Percentiles rank a stretch among this genome's conserved stretches.
These are phyloP conservation scores for Hirudo medicinalis DNA, from an alignment of 1,140 invertebrate genomes.

Conservation along the genomic window DNA sequence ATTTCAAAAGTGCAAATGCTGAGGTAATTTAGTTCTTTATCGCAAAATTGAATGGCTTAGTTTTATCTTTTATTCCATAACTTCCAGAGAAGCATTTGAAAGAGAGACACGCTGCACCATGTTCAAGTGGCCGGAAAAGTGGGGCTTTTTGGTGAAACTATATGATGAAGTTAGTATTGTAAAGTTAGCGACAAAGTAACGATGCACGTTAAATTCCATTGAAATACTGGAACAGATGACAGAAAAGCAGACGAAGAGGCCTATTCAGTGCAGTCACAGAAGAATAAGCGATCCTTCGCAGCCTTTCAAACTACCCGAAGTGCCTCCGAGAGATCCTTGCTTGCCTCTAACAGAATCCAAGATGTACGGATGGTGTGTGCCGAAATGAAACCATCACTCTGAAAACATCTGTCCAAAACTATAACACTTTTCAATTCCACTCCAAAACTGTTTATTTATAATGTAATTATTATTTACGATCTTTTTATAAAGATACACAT, in stretches of 20 bases:
- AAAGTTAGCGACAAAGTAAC: background rate
- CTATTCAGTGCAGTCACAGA: conserved; percentile 1
- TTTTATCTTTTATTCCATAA: too few species aligned
- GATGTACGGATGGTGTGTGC: background rate
- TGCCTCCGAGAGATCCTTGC: background rate
- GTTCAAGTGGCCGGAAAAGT: conserved; percentile 1
- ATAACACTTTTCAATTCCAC: too few species aligned
- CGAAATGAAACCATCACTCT: too few species aligned
- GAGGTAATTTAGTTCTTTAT: too few species aligned
- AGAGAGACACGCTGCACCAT: background rate
- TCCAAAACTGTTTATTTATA: too few species aligned
- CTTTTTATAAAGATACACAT: too few species aligned
- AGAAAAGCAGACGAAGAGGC: background rate
- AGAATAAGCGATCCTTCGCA: background rate
- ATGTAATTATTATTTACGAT: too few species aligned
- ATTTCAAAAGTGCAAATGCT: too few species aligned
- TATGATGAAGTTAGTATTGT: background rate
- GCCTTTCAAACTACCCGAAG: conserved; percentile 2
- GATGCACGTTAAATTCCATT: background rate
- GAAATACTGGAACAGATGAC: background rate
- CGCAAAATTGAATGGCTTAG: too few species aligned
- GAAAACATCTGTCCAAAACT: too few species aligned
- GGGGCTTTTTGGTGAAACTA: background rate
- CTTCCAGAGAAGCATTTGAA: background rate
- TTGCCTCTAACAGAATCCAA: background rate